phyloP scores from a whole-genome alignment of 2,113 vertebrate genomes.

The Pygoscelis antarcticus region DNA sequence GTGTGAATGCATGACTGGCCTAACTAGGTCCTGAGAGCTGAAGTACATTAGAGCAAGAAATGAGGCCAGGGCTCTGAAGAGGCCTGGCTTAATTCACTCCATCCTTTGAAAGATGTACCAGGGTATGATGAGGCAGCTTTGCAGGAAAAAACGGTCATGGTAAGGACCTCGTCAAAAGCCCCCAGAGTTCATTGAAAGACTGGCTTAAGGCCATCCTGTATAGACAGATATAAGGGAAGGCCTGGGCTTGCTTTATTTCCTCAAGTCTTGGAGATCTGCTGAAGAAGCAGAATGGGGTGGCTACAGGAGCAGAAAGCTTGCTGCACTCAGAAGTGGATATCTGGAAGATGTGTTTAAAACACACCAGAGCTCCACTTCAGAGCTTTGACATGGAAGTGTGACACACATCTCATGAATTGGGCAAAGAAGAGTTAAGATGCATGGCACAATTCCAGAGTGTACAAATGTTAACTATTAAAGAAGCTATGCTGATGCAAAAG shows the following conservation, averaged over 20 bases:
- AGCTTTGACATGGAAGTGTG: not conserved
- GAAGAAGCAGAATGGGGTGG: not conserved
- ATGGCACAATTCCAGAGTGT: not conserved
- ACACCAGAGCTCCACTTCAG: not conserved
- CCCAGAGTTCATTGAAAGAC: not conserved
- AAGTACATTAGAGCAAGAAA: not conserved
- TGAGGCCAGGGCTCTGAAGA: not conserved
- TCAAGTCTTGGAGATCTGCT: not conserved
- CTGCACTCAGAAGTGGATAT: not conserved
- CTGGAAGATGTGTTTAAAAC: not conserved
- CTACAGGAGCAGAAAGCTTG: not conserved
- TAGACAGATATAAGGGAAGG: not conserved
- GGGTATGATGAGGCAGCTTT: not conserved
- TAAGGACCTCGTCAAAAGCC: not conserved
- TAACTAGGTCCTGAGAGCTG: not conserved
- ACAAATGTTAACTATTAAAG: conserved; percentile 40
- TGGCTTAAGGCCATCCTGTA: not conserved
- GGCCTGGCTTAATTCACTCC: not conserved
- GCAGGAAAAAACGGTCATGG: not conserved
- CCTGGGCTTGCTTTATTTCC: not conserved
- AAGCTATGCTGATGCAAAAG: not conserved
- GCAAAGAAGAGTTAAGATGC: not conserved
- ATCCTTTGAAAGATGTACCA: not conserved
- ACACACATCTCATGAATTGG: not conserved
- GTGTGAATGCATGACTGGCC: not conserved